Evolutionary conservation across 2,113 vertebrate species (phyloP), one percentile per base, ranked within the genome.

Genomic region (Podarcis muralis): DNA sequence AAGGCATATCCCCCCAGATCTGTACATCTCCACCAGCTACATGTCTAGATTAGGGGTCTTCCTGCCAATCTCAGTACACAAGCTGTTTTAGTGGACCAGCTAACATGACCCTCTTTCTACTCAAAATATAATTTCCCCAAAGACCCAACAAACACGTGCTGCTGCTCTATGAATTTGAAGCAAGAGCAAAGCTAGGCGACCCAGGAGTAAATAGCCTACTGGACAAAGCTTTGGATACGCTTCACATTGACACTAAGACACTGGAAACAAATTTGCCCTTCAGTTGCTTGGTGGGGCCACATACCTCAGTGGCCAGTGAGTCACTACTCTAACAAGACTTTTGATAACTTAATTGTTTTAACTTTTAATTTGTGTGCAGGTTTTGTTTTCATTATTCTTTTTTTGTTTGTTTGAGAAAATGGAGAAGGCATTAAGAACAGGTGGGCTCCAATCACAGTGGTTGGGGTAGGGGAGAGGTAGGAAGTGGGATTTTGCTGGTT

Each of bases 141-240:
- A 92, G 98, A 99, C 93, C 96, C 96, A 12, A 98, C 97, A 88
- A 98, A 98, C 65, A 97, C 96, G 0, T 99, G 83, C 95, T 99
- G 93, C 96, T 98, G 83, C 95, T 99, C 81, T 99, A 98, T 88
- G 98, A 99, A 88, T 99, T 99, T 96, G 98, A 99, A 96, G 96
- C 97, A 85, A 97, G 97, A 89, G 96, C 97, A 81, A 99, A 98
- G 94, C 95, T 98, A 89, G 98, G 97, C 75, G 98, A 99, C 90
- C 97, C 97, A 57, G 94, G 95, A 59, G 96, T 99, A 85, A 93
- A 96, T 40, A 93, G 81, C 2, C 94, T 99, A 5, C 92, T 99
- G 89, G 98, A 99, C 83, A 95, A 97, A 3, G 91, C 98, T n/a
- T 96, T 98, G 95, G 97, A 98, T 90, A 95, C 97, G n/a, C 97